Percentiles rank a stretch among this genome's conserved stretches.
Evolutionary conservation across 2,888 invertebrate species (phyloP).

Genomic region (Acrocyrtus sp.): DNA sequence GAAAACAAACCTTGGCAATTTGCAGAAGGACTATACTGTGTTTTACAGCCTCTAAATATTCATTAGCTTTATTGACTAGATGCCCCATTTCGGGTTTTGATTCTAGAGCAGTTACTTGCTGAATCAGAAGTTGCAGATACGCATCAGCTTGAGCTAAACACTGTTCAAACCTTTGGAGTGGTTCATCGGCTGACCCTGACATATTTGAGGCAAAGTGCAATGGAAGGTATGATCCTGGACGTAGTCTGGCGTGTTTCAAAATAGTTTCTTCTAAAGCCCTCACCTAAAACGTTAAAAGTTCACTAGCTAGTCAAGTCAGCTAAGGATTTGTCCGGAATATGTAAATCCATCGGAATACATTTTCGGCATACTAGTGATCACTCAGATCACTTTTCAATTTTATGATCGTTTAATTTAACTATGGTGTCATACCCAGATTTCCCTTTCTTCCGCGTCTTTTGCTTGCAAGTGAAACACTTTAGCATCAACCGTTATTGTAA

Average conservation of each 20-base stretch:
- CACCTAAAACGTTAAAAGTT: constrained; percentile 72
- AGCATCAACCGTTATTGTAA: constrained; percentile 98
- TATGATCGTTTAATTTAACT: not conserved
- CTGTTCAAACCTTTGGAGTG: constrained; percentile 74
- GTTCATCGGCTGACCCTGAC: constrained; percentile 52
- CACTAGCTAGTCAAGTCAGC: constrained; percentile 1
- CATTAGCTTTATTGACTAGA: constrained; percentile 65
- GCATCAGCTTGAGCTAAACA: constrained; percentile 95
- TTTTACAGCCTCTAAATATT: constrained; percentile 96
- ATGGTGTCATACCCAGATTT: constrained; percentile 77
- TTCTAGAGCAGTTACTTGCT: constrained; percentile 78
- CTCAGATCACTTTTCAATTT: too few relatives aligned
- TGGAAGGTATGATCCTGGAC: constrained; percentile 60
- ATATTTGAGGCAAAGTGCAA: constrained; percentile 53
- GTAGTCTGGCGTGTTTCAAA: constrained; percentile 75
- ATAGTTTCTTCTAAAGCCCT: constrained; percentile 95
- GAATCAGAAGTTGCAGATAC: constrained; percentile 94
- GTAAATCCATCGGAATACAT: too few relatives aligned
- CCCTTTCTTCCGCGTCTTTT: constrained; percentile 91
- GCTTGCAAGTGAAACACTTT: constrained; percentile 99
- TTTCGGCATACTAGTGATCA: too few relatives aligned
- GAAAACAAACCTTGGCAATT: constrained; percentile 87
- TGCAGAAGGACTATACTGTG: constrained; percentile 98
- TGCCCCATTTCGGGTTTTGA: constrained; percentile 58
- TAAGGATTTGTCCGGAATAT: too few relatives aligned